Conservation (phyloP, 2,888 invertebrate species). For the Caenorhabditis plicata region DNA sequence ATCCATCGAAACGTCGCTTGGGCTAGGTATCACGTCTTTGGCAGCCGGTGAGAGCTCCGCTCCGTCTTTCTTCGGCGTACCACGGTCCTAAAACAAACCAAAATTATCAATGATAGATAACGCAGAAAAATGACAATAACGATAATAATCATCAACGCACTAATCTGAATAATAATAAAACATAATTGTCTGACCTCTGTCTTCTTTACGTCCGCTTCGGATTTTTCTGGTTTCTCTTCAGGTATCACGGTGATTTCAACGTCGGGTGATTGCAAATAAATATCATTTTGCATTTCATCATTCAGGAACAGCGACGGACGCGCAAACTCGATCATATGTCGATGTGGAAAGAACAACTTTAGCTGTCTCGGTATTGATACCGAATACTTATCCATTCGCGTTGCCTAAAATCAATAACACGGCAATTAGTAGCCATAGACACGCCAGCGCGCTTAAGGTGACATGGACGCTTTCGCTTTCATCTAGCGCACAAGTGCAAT, state of each 20-base stretch:
- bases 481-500: too few relatives aligned
- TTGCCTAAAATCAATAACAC: constrained; percentile 20
- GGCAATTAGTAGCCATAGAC: too few relatives aligned
- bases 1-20: not conserved
- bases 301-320: not conserved
- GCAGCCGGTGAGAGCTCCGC: not conserved
- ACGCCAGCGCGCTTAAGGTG: too few relatives aligned
- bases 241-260: constrained; percentile 11
- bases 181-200: not conserved
- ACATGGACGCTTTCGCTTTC: too few relatives aligned
- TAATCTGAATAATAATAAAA: not conserved
- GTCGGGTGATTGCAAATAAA: constrained; percentile 15
- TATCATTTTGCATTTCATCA: constrained; percentile 12
- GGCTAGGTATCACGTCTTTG: not conserved
- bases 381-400: constrained; percentile 13
- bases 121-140: too few relatives aligned
- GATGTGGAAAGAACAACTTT: constrained; percentile 2
- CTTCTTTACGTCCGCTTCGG: constrained; percentile 4
- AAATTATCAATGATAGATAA: too few relatives aligned
- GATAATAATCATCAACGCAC: too few relatives aligned
- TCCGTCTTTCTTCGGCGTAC: not conserved
- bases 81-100: too few relatives aligned
- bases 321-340: constrained; percentile 7
- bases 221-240: constrained; percentile 5
- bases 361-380: not conserved